These are phyloP conservation scores for Columba guinea DNA, from an alignment of 2,797 vertebrate species.

Conservation along the genomic window DNA sequence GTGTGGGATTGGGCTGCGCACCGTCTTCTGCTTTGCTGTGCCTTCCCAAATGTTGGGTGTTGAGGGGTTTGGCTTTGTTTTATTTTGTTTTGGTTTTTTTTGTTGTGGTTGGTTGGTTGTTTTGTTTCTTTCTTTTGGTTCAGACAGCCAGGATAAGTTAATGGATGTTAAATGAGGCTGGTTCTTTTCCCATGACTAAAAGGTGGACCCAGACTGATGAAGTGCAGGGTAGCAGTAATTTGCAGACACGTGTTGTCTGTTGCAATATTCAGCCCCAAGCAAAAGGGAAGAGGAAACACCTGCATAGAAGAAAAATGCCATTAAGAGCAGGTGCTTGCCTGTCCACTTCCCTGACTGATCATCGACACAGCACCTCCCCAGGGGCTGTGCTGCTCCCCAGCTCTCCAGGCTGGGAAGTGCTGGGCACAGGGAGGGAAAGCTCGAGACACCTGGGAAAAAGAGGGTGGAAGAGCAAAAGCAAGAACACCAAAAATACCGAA, in stretches of 20 bases:
- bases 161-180: not conserved
- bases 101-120: too few species aligned
- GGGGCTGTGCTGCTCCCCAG: not conserved
- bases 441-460: not conserved
- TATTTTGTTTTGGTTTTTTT: too few species aligned
- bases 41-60: not conserved
- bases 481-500: not conserved
- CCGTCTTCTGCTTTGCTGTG: not conserved
- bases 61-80: not conserved
- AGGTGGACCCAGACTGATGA: not conserved
- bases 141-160: not conserved
- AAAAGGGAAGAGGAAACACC: not conserved
- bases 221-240: not conserved
- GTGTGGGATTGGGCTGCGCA: not conserved
- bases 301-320: not conserved
- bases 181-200: not conserved
- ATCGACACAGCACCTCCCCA: not conserved
- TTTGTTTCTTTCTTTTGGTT: not conserved
- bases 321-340: not conserved
- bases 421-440: not conserved
- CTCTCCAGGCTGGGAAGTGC: not conserved
- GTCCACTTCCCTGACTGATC: not conserved
- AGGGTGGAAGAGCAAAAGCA: constrained; percentile 14
- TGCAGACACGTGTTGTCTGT: not conserved
- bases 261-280: not conserved